Evolutionary conservation across 2,113 vertebrate species (phyloP), one percentile per base, ranked within the genome.

Genomic region (Notothenia rossii): DNA sequence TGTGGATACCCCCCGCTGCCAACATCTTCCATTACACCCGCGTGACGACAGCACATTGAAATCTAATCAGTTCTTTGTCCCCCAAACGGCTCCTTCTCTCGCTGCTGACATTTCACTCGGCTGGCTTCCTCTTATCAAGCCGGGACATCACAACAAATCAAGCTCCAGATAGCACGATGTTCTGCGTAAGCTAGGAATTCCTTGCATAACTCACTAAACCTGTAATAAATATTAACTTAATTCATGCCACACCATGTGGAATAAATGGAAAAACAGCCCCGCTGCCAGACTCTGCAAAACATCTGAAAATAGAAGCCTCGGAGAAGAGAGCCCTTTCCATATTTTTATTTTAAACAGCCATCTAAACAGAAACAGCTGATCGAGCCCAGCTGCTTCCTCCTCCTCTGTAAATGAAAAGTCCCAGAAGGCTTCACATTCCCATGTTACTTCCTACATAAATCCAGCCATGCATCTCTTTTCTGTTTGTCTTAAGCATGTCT

Each of bases 61-160:
- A 85, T 90, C 91, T 81, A 88, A 90, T 88, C 91, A 86, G 74
- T 88, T 91, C 89, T 88, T 84, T 85, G 80, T 85, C 78, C 79
- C 66, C 70, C 53, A 61, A 77, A 76, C 78, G 72, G 71, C 73
- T 83, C 68, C 82, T 86, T 89, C 7, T 7, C 66, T 84, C 72
- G 67, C 70, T 86, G 76, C 77, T 88, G 85, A 71, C 81, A 87
- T 88, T 86, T 40, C 62, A 61, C 67, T 80, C 76, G n/a, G n/a
- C 64, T 83, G 77, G 48, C 64, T 81, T 76, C 51, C 22, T 79
- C 68, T 75, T 51, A 77, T 77, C 69, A 73, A 58, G 40, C 50
- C 53, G 54, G 43, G 64, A 67, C 60, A 80, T 89, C 62, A 54
- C 69, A 72, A 74, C 60, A 64, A 69, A 87, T 82, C 60, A 72